phyloP scores from a whole-genome alignment of 2,113 vertebrate genomes.

The Sorex araneus region DNA sequence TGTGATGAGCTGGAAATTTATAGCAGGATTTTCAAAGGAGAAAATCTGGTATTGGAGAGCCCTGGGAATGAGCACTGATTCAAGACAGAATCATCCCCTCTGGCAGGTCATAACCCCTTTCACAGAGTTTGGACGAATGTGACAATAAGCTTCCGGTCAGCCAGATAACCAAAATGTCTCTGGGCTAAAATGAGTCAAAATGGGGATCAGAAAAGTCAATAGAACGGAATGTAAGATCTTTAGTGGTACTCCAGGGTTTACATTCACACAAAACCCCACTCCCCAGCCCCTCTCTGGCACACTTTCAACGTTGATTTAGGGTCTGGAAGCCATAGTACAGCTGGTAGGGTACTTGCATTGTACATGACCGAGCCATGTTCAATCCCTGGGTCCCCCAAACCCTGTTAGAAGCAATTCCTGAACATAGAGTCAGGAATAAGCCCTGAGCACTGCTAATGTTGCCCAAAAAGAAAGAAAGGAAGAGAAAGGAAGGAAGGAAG shows the following conservation, averaged over 20 bases:
- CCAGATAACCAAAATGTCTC: neutral
- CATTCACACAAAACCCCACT: neutral
- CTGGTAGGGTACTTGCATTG: no score
- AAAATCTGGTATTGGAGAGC: neutral
- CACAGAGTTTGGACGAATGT: no score
- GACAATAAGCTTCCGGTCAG: neutral
- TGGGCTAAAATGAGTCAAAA: neutral
- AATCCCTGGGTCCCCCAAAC: no score
- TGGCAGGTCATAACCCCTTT: neutral
- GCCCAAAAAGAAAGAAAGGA: no score
- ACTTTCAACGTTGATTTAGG: neutral
- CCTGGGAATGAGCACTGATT: fast-evolving
- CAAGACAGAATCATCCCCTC: neutral
- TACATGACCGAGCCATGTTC: no score
- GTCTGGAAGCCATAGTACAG: neutral
- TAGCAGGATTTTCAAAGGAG: no score
- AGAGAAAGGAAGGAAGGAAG: no score
- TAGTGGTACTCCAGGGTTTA: neutral
- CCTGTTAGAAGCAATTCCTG: no score
- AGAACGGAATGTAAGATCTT: neutral
- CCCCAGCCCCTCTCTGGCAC: no score
- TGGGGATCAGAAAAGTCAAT: neutral
- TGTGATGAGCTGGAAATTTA: neutral
- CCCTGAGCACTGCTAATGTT: no score
- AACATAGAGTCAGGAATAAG: no score